Conservation (phyloP, 2,113 vertebrate species). For the Triplophysa siluroides region DNA sequence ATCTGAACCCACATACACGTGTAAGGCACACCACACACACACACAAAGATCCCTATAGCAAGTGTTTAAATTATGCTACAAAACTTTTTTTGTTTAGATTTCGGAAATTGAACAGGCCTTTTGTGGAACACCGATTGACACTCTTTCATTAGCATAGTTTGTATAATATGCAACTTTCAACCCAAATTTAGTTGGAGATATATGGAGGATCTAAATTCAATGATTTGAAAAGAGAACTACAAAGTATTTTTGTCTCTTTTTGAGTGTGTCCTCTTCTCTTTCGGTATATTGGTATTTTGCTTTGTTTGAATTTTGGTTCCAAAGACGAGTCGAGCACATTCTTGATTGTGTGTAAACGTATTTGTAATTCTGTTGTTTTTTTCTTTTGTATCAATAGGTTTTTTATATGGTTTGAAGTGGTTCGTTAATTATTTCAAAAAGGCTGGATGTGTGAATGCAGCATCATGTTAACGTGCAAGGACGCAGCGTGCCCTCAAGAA, state of each 20-base stretch:
- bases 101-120: neutral
- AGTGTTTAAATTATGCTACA: conserved; percentile 20
- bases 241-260: conserved; percentile 43
- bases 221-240: conserved; percentile 42
- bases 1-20: neutral
- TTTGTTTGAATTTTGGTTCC: conserved; percentile 51
- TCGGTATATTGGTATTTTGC: conserved; percentile 48
- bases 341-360: conserved; percentile 43
- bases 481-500: conserved; percentile 18
- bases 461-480: conserved; percentile 9
- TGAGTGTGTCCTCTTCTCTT: conserved; percentile 38
- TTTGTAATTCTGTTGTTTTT: conserved; percentile 40
- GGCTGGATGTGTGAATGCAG: conserved; percentile 33
- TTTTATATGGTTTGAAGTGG: conserved; percentile 48
- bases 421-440: conserved; percentile 13
- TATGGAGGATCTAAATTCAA: neutral
- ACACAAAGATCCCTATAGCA: conserved; percentile 7
- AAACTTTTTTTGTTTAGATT: neutral
- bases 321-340: conserved; percentile 57
- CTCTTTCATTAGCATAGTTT: conserved; percentile 33
- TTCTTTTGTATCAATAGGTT: conserved; percentile 42
- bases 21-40: neutral
- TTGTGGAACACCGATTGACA: neutral
- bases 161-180: conserved; percentile 48
- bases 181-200: conserved; percentile 39